A percentile compares a stretch with the other conserved stretches of the same genome.
Conservation (phyloP, 2,888 invertebrate species). For the Epistrophella euchroma region DNA sequence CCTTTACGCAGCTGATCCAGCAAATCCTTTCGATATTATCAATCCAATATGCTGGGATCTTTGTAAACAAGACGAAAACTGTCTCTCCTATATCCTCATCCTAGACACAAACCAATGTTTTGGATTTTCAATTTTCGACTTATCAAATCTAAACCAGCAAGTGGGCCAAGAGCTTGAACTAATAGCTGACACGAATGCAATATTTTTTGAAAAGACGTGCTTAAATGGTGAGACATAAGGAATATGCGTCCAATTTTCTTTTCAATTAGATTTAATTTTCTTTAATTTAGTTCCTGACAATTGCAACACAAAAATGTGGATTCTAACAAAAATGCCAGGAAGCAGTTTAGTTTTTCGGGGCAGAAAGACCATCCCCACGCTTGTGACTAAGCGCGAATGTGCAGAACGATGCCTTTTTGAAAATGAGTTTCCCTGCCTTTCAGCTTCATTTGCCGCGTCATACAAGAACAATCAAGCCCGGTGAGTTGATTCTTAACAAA, state of each 20-base stretch:
- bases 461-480: conserved; percentile 83
- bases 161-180: conserved; percentile 79
- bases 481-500: conserved; percentile 75
- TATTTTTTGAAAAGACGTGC: conserved; percentile 83
- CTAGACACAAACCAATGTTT: conserved; percentile 82
- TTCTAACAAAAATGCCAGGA: conserved; percentile 90
- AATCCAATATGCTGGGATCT: conserved; percentile 81
- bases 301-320: conserved; percentile 89
- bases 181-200: conserved; percentile 81
- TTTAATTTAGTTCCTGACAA: conserved; percentile 84
- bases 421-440: conserved; percentile 85
- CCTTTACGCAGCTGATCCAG: conserved; percentile 78
- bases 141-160: conserved; percentile 78
- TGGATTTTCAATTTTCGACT: conserved; percentile 81
- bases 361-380: conserved; percentile 86
- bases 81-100: conserved; percentile 82
- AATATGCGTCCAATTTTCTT: too few species aligned
- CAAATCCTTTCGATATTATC: conserved; percentile 65
- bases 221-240: conserved; percentile 79
- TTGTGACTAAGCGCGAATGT: conserved; percentile 88
- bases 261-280: too few species aligned
- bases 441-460: conserved; percentile 85
- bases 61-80: conserved; percentile 81
- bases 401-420: conserved; percentile 87
- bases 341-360: conserved; percentile 89